Base-by-base conservation (phyloP, 1,140 invertebrate species). In the Sycophila sp. region DNA sequence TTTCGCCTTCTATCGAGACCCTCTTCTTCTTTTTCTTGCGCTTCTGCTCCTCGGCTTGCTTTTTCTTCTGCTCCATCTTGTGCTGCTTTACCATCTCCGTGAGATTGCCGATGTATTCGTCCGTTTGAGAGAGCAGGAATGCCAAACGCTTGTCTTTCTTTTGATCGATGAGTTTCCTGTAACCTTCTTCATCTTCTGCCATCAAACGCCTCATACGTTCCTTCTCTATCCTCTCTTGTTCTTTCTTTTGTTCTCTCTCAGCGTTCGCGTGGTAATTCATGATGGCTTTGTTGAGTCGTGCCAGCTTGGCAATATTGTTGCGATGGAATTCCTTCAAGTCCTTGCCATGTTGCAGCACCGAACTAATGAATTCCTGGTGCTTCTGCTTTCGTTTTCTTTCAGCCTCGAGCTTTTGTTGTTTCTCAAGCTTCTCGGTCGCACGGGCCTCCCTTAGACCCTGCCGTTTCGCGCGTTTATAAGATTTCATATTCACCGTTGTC, bases 141-240 rank as follows among this genome's bases (percentile, higher is more conserved):
- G 98, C 98, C 75, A 99, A 87, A 64, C 98, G 92, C 85, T 98
- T 98, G 86, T 99, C 98, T 91, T 99, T 99, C 90, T 99, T 99
- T 84, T 99, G 97, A 92, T 99, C 98, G 81, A 99, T 98, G 38
- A 99, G 90, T 86, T 99, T 99, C 75, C 98, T 89, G 84, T 96
- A 95, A 64, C 95, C 95, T 83, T 97, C 95, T 88, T 97, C 95
- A 86, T 97, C 95, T 83, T 97, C 94, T 28, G 95, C 96, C 97
- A 99, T 99, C 28, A 99, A 89, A 77, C 96, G 92, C 62, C 96
- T 89, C 96, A 99, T 98, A 91, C 98, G 94, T 85, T 99, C 97
- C 82, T 99, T 99, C 83, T 99, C 98, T 45, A 99, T 97, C 71
- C 97, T 90, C 83, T 99, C 96, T 85, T 99, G 98, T 86, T 99